Evolutionary conservation across 2,113 vertebrate genomes (phyloP).

Genomic region (Oncorhynchus clarkii): DNA sequence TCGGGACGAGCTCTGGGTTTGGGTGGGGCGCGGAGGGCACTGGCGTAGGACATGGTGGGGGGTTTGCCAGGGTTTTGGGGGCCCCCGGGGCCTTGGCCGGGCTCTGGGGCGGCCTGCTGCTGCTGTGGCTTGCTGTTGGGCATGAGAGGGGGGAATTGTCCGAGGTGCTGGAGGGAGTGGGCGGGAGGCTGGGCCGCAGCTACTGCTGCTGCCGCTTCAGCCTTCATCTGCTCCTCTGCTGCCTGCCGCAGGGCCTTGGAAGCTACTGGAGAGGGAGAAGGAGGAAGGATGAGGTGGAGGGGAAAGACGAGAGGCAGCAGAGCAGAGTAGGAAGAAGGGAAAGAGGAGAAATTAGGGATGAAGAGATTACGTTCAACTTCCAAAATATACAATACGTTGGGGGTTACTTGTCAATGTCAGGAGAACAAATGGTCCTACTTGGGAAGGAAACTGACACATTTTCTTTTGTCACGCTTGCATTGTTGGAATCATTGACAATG

Average conservation of each 20-base stretch:
- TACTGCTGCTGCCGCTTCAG: constrained; percentile 62
- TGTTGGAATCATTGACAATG: constrained; percentile 3
- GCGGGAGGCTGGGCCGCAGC: constrained; percentile 67
- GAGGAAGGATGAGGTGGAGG: constrained; percentile 31
- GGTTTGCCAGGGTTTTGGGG: constrained; percentile 80
- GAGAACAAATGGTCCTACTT: too few relatives aligned
- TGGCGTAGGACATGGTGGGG: constrained; percentile 96
- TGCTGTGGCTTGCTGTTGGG: constrained; percentile 74
- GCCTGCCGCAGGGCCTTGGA: constrained; percentile 82
- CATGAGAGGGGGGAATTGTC: constrained; percentile 97
- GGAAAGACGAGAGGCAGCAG: background rate
- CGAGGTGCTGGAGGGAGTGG: constrained; percentile 89
- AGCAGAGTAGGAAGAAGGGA: background rate
- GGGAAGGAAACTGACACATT: too few relatives aligned
- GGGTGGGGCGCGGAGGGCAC: constrained; percentile 92
- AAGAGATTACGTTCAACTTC: background rate
- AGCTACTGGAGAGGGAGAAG: constrained; percentile 61
- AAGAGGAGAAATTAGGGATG: background rate
- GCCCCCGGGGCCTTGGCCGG: constrained; percentile 47
- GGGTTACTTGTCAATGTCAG: background rate
- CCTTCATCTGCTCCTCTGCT: constrained; percentile 84
- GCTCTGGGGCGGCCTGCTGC: constrained; percentile 79
- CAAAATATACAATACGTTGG: background rate
- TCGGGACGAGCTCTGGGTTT: constrained; percentile 93
- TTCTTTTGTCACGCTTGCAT: too few relatives aligned